Conservation (phyloP, 92 coral and sea anemone genomes). For the Phymanthus crucifer region DNA sequence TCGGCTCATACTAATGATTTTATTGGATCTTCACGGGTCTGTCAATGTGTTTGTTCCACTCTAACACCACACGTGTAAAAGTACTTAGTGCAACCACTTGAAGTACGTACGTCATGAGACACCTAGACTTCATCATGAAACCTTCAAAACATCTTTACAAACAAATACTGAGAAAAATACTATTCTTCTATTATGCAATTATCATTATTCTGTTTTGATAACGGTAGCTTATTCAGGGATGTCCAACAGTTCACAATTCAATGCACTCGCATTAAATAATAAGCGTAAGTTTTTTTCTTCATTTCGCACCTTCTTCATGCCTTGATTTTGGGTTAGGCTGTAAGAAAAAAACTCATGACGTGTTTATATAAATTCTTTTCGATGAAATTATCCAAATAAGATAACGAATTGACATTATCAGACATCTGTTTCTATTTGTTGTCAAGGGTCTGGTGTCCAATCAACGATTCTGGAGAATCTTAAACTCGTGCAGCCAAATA, state of each 20-base stretch:
- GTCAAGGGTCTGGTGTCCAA: neutral
- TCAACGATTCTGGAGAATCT: constrained; percentile 11
- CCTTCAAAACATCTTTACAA: neutral
- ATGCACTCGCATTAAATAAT: neutral
- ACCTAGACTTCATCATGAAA: neutral
- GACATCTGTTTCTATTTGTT: constrained; percentile 2
- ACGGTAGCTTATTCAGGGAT: neutral
- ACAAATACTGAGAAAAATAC: neutral
- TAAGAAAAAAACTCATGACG: no score
- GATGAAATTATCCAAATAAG: neutral
- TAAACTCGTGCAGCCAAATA: neutral
- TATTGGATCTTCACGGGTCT: constrained; percentile 6
- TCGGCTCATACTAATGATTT: constrained; percentile 6
- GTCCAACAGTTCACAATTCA: neutral
- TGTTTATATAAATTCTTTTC: neutral
- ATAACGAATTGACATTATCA: neutral
- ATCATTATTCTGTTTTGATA: neutral
- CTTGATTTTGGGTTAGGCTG: no score
- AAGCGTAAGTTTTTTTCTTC: neutral
- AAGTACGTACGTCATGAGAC: neutral
- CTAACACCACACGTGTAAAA: constrained; percentile 25
- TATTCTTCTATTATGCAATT: neutral
- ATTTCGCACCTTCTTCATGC: no score
- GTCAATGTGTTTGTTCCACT: neutral
- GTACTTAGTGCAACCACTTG: neutral